Evolutionary conservation across 2,888 invertebrate species (phyloP).

Genomic region (Junonia oenone): DNA sequence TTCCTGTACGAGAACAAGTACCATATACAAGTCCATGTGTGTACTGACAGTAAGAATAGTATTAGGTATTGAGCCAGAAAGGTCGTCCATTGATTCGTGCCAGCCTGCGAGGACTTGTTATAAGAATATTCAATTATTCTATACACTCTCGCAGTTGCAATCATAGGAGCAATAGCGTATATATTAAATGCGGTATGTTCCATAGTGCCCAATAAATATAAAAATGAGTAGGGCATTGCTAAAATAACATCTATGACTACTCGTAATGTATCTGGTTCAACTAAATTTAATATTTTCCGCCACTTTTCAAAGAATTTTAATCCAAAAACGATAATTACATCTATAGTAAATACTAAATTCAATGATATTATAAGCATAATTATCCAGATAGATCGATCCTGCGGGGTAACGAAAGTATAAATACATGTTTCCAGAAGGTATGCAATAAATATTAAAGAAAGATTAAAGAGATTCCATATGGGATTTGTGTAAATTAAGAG

Average conservation of each 20-base stretch:
- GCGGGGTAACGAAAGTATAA: slow-evolving; percentile 52
- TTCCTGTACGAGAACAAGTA: slow-evolving; percentile 59
- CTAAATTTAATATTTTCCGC: slow-evolving; percentile 66
- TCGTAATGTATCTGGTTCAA: slow-evolving; percentile 57
- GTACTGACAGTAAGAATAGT: slow-evolving; percentile 62
- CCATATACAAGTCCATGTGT: slow-evolving; percentile 72
- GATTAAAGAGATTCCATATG: slow-evolving; percentile 58
- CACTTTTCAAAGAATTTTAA: slow-evolving; percentile 64
- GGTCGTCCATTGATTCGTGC: slow-evolving; percentile 70
- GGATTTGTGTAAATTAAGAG: slow-evolving; percentile 59
- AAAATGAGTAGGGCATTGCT: slow-evolving; percentile 58
- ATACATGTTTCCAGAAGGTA: slow-evolving; percentile 61
- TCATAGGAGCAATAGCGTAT: slow-evolving; percentile 56
- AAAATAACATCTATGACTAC: slow-evolving; percentile 55
- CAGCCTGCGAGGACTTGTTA: slow-evolving; percentile 63
- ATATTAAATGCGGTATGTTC: slow-evolving; percentile 42
- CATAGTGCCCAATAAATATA: slow-evolving; percentile 45
- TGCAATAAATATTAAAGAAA: slow-evolving; percentile 52
- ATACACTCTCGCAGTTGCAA: slow-evolving; percentile 59
- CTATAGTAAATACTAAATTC: slow-evolving; percentile 55
- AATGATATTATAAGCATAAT: slow-evolving; percentile 50
- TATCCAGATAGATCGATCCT: slow-evolving; percentile 46
- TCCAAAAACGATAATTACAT: slow-evolving; percentile 56
- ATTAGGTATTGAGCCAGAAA: slow-evolving; percentile 70
- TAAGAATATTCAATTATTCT: slow-evolving; percentile 65